Percentiles rank a stretch among this genome's conserved stretches.
Evolutionary conservation across 2,888 invertebrate genomes (phyloP).

Genomic region (Ophion obscuratus): DNA sequence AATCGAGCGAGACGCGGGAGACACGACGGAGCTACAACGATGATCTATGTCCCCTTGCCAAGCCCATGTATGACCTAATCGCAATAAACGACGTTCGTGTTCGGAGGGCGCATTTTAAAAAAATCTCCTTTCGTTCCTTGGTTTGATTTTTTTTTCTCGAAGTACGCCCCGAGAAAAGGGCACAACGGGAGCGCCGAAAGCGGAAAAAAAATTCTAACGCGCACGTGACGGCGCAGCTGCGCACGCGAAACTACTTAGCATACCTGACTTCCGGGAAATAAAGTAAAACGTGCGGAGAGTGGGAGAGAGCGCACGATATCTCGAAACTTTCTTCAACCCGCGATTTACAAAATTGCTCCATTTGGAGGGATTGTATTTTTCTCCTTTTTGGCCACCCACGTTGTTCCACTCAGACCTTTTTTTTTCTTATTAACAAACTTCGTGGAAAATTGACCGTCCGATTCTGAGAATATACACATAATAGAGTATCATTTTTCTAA

Average conservation of each 20-base stretch:
- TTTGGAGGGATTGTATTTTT: neutral
- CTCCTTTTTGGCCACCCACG: too few relatives aligned
- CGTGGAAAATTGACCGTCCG: too few relatives aligned
- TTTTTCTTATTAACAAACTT: too few relatives aligned
- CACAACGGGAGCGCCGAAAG: slow-evolving; percentile 38
- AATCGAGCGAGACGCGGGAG: slow-evolving; percentile 76
- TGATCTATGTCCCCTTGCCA: slow-evolving; percentile 72
- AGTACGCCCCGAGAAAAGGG: neutral
- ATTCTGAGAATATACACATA: too few relatives aligned
- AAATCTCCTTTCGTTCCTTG: slow-evolving; percentile 21
- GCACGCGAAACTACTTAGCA: slow-evolving; percentile 28
- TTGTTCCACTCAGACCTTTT: too few relatives aligned
- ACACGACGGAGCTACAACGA: slow-evolving; percentile 49
- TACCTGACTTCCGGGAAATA: neutral
- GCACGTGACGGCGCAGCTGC: slow-evolving; percentile 58
- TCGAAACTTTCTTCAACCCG: neutral
- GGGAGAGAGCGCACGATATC: neutral
- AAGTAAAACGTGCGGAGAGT: neutral
- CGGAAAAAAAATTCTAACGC: slow-evolving; percentile 35
- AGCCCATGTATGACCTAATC: slow-evolving; percentile 80
- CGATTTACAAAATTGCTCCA: neutral
- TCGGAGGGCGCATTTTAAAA: neutral
- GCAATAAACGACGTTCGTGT: slow-evolving; percentile 50
- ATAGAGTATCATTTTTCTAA: too few relatives aligned
- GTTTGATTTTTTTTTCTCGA: slow-evolving; percentile 36